phyloP scores from a whole-genome alignment of 2,888 invertebrate genomes.

The Leptinotarsa peninsularis region DNA sequence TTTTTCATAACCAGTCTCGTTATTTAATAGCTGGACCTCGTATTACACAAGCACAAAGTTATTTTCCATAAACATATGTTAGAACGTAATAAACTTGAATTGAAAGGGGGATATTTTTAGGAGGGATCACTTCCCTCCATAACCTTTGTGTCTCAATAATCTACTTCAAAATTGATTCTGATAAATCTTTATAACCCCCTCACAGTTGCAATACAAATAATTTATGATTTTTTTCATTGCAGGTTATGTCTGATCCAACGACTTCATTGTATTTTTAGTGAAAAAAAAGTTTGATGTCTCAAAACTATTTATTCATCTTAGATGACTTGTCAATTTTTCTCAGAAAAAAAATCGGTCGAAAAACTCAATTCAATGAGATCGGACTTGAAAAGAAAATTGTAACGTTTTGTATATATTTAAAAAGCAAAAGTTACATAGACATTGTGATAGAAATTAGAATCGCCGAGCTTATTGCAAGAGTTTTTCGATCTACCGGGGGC shows the following conservation, averaged over 20 bases:
- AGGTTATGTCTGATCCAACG: slow-evolving; percentile 42
- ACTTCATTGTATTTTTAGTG: slow-evolving; percentile 45
- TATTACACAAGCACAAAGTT: too few relatives aligned
- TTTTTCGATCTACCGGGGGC: slow-evolving; percentile 22
- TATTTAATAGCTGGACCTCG: too few relatives aligned
- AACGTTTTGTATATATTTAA: slow-evolving; percentile 47
- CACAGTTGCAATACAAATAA: not conserved
- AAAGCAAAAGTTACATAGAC: slow-evolving; percentile 37
- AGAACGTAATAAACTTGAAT: too few relatives aligned
- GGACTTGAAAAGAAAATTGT: slow-evolving; percentile 36
- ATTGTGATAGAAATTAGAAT: slow-evolving; percentile 43
- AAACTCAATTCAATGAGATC: slow-evolving; percentile 39
- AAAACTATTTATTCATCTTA: slow-evolving; percentile 50
- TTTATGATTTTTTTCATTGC: slow-evolving; percentile 18
- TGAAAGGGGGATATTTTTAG: too few relatives aligned
- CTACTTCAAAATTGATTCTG: too few relatives aligned
- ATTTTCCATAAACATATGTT: too few relatives aligned
- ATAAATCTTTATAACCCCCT: not conserved
- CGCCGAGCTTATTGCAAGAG: slow-evolving; percentile 30
- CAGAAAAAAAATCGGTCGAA: slow-evolving; percentile 36
- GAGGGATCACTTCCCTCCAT: too few relatives aligned
- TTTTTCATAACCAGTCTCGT: too few relatives aligned
- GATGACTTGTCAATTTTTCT: slow-evolving; percentile 51
- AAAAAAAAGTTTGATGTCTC: slow-evolving; percentile 46
- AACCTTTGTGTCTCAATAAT: too few relatives aligned